phyloP scores from a whole-genome alignment of 1,140 invertebrate genomes.

The Bombus terrestris region DNA sequence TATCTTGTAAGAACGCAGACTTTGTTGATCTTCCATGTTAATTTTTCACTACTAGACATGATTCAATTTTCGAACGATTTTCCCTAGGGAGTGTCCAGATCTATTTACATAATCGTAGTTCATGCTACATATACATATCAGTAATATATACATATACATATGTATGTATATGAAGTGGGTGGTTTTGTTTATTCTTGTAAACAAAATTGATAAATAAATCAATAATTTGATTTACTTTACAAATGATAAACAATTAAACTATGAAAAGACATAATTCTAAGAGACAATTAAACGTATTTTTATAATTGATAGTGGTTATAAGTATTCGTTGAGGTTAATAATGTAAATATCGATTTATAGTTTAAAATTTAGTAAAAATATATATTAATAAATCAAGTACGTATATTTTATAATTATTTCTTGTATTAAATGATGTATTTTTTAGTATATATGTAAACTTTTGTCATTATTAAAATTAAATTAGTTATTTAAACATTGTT shows the following conservation, averaged over 20 bases:
- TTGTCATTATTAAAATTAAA: background rate
- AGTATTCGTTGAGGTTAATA: background rate
- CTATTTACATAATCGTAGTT: no score
- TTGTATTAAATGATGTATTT: background rate
- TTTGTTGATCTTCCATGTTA: no score
- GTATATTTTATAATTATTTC: background rate
- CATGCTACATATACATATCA: no score
- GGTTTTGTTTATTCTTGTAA: background rate
- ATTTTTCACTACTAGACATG: no score
- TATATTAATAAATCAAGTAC: slow-evolving; percentile 18
- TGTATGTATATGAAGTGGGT: background rate
- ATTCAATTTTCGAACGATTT: no score
- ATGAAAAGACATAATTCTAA: slow-evolving; percentile 4
- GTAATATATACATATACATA: no score
- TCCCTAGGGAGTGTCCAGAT: no score
- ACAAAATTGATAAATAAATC: background rate
- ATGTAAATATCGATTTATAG: background rate
- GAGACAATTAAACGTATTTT: background rate
- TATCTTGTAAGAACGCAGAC: no score
- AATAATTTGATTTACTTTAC: background rate
- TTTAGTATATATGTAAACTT: background rate
- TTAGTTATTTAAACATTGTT: background rate
- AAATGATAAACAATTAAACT: background rate
- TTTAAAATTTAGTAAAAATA: slow-evolving; percentile 1
- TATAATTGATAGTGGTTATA: background rate